Base-by-base conservation (phyloP, 2,888 invertebrate species). In the Oligia latruncula region DNA sequence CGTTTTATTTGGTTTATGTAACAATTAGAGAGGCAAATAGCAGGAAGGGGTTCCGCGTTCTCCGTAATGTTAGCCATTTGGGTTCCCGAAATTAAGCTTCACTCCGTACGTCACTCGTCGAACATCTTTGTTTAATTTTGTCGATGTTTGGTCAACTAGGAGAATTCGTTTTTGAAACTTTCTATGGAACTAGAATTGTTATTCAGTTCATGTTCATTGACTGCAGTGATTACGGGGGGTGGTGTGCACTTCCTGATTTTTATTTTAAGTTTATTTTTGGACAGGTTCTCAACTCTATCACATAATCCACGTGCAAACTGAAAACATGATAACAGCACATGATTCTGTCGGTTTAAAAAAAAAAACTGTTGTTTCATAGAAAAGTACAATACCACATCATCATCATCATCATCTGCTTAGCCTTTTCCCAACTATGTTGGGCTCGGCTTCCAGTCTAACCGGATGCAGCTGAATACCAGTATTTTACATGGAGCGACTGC, bases 1-100 rank as follows among this genome's bases (percentile, higher is more conserved):
- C 93, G 92, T 94, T 95, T 93, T 92, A 92, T 95, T 95, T 93
- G 93, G 93, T 95, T 95, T 94, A 95, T 94, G 93, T 93, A 93
- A 94, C 95, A 95, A 95, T 95, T 95, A 95, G 92, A 91, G 92
- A 92, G 91, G 91, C 91, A 89, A 93, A 93, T 92, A 91, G 89
- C 92, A 92, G 92, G 90, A 93, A 93, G 92, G 92, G 93, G 92
- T 93, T 92, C 91, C 90, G 88, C 88, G 90, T 90, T 89, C 89
- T 85, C 88, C 88, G 89, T 93, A 94, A 94, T 93, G 92, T 90
- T 88, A 89, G 90, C 91, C 90, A 93, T 94, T 94, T 91, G 89
- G 90, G 86, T 92, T 91, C 92, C 92, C 93, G 91, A 93, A 95
- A 95, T 94, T 91, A 93, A 92, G 91, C 92, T 91, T 87, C 85